Evolutionary conservation across 2,888 invertebrate genomes (phyloP).

Genomic region (Odontomyia ornata): DNA sequence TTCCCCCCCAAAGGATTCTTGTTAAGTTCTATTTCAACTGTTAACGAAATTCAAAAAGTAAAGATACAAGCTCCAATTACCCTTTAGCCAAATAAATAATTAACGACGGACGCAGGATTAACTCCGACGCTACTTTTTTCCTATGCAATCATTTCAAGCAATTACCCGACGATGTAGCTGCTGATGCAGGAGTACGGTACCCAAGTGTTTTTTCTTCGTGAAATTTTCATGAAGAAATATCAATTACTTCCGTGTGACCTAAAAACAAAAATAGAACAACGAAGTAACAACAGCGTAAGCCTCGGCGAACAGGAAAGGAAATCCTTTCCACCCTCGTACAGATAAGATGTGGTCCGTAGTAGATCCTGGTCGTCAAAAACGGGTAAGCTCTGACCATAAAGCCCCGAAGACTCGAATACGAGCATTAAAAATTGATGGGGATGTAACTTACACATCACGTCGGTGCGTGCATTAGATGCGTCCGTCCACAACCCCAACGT

Average conservation of each 20-base stretch:
- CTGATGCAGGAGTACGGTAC: neutral
- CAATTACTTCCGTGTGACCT: constrained; percentile 9
- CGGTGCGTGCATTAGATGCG: neutral
- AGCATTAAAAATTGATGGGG: constrained; percentile 1
- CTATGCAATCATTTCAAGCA: neutral
- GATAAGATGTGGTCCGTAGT: neutral
- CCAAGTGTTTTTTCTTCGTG: neutral
- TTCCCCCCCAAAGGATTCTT: too few species aligned
- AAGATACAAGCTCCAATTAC: neutral
- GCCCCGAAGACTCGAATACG: neutral
- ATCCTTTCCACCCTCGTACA: neutral
- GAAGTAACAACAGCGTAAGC: neutral
- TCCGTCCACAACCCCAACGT: neutral
- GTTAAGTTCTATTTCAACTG: too few species aligned
- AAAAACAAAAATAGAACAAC: neutral
- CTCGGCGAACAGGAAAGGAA: neutral
- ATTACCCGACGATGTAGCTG: neutral
- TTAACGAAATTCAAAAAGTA: too few species aligned
- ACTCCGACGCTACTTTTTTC: neutral
- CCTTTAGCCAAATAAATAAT: neutral
- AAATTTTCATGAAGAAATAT: constrained; percentile 16
- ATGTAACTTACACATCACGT: neutral
- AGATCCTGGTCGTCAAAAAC: neutral
- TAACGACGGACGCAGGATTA: neutral
- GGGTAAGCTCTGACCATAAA: neutral